Base-by-base conservation (phyloP, 2,797 vertebrate genomes). In the Oreortyx pictus region DNA sequence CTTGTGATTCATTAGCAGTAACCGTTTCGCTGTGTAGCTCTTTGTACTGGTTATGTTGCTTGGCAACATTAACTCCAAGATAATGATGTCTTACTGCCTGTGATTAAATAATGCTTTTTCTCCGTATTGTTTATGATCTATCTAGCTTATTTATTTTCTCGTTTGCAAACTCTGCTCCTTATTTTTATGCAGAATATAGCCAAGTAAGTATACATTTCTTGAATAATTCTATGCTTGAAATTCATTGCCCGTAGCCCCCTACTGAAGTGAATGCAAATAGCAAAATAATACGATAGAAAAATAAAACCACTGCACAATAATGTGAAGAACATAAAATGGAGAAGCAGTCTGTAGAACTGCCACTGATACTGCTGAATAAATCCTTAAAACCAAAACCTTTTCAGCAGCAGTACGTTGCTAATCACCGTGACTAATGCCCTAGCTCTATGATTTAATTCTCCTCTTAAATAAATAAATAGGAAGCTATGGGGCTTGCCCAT, bases 31-130 rank as follows among this genome's bases (percentile, higher is more conserved):
- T 61, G 50, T 87, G 92, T 81, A 89, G 91, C 59, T 89, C 92
- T 54, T 93, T 89, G 50, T 85, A 66, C 44, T 70, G 93, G 68
- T 70, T 50, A 90, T 75, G 92, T 95, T 95, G 94, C 95, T 93
- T 87, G 95, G 95, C 95, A 96, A 96, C 95, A 76, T 76, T 62
- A 90, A 89, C 89, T 94, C 79, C 76, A 86, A 87, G 68, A 85
- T 93, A 94, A 94, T n/a, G 39, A 82, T 90, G 68, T 77, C 93
- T 95, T 92, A 64, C 86, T 93, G 82, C 84, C 82, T 94, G 59
- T 75, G 92, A 95, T 94, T 95, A 95, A 83, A 85, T 67, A 77
- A 56, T 61, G 12, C 24, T 64, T 93, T 86, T 88, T 24, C 47
- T 47, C 19, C 67, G 8, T 85, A 80, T 68, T 92, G 87, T 92